Evolutionary conservation across 2,113 vertebrate species (phyloP).

Genomic region (zebrafish (Danio rerio)): DNA sequence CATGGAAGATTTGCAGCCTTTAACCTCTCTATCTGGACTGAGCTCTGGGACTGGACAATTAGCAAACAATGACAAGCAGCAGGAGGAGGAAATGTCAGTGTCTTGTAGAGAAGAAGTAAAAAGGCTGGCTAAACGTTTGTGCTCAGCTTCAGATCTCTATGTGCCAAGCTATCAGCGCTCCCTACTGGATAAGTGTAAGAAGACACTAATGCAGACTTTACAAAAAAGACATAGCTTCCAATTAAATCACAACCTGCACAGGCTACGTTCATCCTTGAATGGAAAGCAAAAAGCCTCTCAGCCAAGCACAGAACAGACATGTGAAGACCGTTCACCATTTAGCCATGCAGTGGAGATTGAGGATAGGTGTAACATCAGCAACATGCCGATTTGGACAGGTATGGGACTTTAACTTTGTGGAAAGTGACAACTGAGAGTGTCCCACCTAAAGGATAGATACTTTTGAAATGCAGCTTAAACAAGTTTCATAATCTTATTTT

Average conservation of each 20-base stretch:
- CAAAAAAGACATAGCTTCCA: conserved; percentile 70
- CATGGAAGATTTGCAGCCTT: background rate
- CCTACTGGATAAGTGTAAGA: conserved; percentile 74
- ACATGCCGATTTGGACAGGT: conserved; percentile 57
- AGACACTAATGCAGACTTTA: conserved; percentile 70
- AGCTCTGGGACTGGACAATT: background rate
- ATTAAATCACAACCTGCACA: conserved; percentile 69
- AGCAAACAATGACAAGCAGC: background rate
- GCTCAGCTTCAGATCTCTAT: conserved; percentile 65
- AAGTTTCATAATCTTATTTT: background rate
- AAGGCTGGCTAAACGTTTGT: conserved; percentile 69
- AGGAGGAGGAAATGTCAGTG: background rate
- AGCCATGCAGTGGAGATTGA: conserved; percentile 1
- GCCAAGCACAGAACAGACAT: conserved; percentile 12
- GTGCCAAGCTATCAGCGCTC: conserved; percentile 66
- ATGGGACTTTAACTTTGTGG: background rate
- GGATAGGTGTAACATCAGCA: background rate
- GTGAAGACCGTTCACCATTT: conserved; percentile 15
- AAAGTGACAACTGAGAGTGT: background rate
- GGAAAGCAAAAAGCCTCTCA: background rate
- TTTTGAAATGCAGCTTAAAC: background rate
- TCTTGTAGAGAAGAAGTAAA: conserved; percentile 49
- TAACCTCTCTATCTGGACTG: conserved; percentile 29
- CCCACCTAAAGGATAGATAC: background rate
- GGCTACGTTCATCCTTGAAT: conserved; percentile 40